A percentile compares a stretch with the other conserved stretches of the same genome.
Evolutionary conservation across 2,888 invertebrate species (phyloP).

Genomic region (Argyra leucocephala): DNA sequence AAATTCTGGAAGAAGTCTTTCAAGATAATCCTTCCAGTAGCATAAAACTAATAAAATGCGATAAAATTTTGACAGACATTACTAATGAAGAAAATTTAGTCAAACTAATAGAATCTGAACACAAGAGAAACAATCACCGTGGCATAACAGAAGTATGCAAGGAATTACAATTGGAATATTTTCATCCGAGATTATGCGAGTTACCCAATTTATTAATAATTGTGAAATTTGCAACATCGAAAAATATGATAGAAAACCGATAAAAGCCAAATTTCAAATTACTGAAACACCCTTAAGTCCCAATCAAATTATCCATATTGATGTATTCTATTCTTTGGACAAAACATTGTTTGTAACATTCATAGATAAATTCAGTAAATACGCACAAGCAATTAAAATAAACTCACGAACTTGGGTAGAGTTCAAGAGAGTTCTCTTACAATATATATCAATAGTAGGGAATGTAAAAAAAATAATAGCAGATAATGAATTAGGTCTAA

Average conservation of each 20-base stretch:
- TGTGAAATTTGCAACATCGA: slow-evolving; percentile 18
- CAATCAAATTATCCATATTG: no score
- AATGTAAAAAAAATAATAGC: no score
- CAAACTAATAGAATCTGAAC: slow-evolving; percentile 20
- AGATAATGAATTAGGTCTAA: no score
- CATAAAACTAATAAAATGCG: no score
- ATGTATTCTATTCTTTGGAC: slow-evolving; percentile 23
- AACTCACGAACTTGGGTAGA: no score
- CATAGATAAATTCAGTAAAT: slow-evolving; percentile 26
- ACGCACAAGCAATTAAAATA: slow-evolving; percentile 24
- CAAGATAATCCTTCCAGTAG: no score
- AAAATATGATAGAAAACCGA: slow-evolving; percentile 25
- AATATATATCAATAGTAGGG: no score
- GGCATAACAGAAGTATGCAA: slow-evolving; percentile 22
- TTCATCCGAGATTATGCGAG: slow-evolving; percentile 21
- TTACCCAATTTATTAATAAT: slow-evolving; percentile 24
- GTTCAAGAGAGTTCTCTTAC: no score
- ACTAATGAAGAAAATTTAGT: slow-evolving; percentile 15
- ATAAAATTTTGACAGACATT: neutral
- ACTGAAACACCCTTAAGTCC: slow-evolving; percentile 26
- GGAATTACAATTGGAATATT: slow-evolving; percentile 19
- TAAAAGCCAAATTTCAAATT: slow-evolving; percentile 22
- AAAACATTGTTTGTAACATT: slow-evolving; percentile 24
- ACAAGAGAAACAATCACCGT: slow-evolving; percentile 25
- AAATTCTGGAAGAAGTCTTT: no score